Conservation (phyloP, 2,888 invertebrate species). For the Sicus ferrugineus region DNA sequence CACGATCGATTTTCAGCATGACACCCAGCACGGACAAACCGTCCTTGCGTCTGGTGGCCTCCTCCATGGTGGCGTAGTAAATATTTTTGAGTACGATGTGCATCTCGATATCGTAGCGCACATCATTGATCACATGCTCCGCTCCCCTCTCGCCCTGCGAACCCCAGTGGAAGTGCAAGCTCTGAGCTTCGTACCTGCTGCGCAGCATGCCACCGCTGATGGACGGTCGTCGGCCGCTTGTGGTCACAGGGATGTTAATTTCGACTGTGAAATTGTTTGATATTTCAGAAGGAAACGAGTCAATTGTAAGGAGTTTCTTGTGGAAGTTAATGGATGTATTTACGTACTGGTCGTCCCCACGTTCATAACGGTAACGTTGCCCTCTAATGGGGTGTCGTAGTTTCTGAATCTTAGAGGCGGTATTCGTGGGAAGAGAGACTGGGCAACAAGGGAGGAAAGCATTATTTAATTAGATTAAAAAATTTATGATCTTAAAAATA, state of each 20-base stretch:
- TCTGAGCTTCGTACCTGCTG: conserved; percentile 48
- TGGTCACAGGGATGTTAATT: conserved; percentile 47
- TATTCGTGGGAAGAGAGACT: conserved; percentile 45
- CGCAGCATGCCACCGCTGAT: conserved; percentile 49
- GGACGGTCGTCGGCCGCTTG: conserved; percentile 47
- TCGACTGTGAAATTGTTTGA: conserved; percentile 43
- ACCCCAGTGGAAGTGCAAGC: conserved; percentile 74
- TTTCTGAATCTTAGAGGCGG: conserved; percentile 60
- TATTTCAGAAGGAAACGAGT: not conserved
- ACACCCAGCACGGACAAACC: conserved; percentile 73
- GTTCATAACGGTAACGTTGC: conserved; percentile 70
- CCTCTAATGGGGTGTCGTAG: conserved; percentile 70
- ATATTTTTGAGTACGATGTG: conserved; percentile 74
- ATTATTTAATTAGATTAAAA: too few relatives aligned
- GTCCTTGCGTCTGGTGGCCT: conserved; percentile 66
- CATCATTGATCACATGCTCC: conserved; percentile 51
- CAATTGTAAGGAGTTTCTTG: not conserved
- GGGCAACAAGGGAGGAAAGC: too few relatives aligned
- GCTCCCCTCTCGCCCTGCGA: conserved; percentile 74
- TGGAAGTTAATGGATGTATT: not conserved
- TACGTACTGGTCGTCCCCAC: conserved; percentile 71
- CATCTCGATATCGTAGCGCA: conserved; percentile 69
- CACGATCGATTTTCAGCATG: conserved; percentile 65
- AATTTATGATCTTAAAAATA: too few relatives aligned
- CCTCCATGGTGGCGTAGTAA: conserved; percentile 66